Conservation (phyloP, 2,888 invertebrate genomes). For the Axea sp. region DNA sequence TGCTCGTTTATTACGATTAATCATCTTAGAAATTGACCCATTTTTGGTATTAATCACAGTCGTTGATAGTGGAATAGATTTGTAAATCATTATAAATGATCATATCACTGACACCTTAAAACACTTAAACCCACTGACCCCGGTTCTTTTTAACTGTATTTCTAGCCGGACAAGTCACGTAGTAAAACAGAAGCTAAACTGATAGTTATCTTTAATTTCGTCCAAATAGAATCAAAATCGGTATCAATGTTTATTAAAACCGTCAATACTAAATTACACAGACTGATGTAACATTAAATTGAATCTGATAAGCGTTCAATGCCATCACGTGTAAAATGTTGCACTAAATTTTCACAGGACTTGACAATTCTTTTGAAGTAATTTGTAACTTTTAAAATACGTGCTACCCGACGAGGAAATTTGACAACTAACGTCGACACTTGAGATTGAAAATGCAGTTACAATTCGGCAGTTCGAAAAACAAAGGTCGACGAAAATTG, state of each 20-base stretch:
- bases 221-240: too few relatives aligned
- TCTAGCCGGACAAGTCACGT: too few relatives aligned
- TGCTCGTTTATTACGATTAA: background rate
- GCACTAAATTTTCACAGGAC: background rate
- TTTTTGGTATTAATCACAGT: slow-evolving; percentile 35
- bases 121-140: background rate
- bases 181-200: too few relatives aligned
- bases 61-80: background rate
- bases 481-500: slow-evolving; percentile 26
- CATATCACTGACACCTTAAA: slow-evolving; percentile 5
- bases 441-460: background rate
- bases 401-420: slow-evolving; percentile 11
- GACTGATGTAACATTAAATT: too few relatives aligned
- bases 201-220: too few relatives aligned
- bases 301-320: too few relatives aligned
- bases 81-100: background rate
- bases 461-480: background rate
- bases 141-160: background rate
- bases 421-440: slow-evolving; percentile 11
- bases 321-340: too few relatives aligned
- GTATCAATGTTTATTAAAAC: too few relatives aligned
- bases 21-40: slow-evolving; percentile 17
- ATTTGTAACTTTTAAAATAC: too few relatives aligned
- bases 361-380: too few relatives aligned
- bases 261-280: too few relatives aligned